phyloP scores from a whole-genome alignment of 2,113 vertebrate genomes.

The Chamaea fasciata region DNA sequence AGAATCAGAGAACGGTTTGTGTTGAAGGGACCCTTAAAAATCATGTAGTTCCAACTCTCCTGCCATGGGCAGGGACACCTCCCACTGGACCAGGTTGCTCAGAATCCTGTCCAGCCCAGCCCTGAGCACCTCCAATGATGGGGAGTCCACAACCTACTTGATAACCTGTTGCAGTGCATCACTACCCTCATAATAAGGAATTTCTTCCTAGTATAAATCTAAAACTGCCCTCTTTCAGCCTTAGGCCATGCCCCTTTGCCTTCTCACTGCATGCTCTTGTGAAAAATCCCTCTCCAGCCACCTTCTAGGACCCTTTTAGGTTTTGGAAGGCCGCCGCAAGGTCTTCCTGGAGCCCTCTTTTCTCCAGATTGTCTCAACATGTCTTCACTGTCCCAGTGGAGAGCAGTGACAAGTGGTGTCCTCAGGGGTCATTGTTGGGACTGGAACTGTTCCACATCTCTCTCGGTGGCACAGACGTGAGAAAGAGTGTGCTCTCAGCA shows the following conservation, averaged over 20 bases:
- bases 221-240: neutral
- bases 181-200: neutral
- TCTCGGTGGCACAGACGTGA: accelerated
- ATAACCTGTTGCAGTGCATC: neutral
- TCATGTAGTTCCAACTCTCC: neutral
- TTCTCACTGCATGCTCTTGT: neutral
- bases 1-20: neutral
- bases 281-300: neutral
- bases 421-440: neutral
- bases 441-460: neutral
- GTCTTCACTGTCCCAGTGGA: neutral
- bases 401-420: no score
- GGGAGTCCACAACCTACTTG: neutral
- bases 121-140: neutral
- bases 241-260: neutral
- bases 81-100: neutral
- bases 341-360: neutral
- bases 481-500: neutral
- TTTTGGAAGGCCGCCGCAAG: neutral
- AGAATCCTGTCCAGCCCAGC: neutral
- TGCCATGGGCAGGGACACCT: no score
- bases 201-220: neutral
- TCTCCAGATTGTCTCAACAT: neutral
- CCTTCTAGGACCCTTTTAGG: neutral
- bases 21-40: neutral